A percentile compares a stretch with the other conserved stretches of the same genome.
Evolutionary conservation across 2,113 vertebrate species (phyloP).

Genomic region (Seriola aureovittata): DNA sequence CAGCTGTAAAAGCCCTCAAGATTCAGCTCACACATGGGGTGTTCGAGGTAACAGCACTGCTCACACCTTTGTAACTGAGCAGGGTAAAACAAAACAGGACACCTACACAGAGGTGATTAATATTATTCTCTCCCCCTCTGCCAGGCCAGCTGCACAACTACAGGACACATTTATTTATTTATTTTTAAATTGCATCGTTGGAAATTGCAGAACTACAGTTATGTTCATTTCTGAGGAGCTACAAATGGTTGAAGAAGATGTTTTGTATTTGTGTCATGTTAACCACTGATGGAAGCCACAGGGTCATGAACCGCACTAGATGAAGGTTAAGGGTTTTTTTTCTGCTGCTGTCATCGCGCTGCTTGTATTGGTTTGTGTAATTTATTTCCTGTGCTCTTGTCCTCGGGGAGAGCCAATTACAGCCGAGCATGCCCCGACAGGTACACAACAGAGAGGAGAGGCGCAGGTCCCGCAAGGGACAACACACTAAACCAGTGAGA

Average conservation of each 20-base stretch:
- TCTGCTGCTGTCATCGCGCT: constrained; percentile 37
- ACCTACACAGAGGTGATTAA: constrained; percentile 10
- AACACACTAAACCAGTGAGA: constrained; percentile 58
- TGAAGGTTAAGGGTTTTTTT: background rate
- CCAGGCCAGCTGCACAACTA: background rate
- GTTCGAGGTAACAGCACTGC: constrained; percentile 19
- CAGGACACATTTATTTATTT: background rate
- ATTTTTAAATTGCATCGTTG: too few relatives aligned
- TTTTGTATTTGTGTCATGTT: background rate
- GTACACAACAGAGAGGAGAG: constrained; percentile 58
- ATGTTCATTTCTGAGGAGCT: background rate
- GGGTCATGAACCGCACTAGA: background rate
- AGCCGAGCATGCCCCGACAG: constrained; percentile 77
- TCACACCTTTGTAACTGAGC: constrained; percentile 30
- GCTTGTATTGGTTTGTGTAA: constrained; percentile 25
- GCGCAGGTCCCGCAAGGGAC: constrained; percentile 35
- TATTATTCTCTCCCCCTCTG: constrained; percentile 10
- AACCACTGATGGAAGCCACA: background rate
- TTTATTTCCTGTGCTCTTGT: constrained; percentile 54
- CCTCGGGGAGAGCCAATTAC: constrained; percentile 72
- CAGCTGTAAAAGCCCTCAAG: constrained; percentile 53
- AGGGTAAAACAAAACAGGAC: constrained; percentile 35
- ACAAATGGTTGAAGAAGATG: background rate
- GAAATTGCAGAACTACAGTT: background rate
- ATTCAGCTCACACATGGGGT: background rate